Evolutionary conservation across 2,797 vertebrate genomes (phyloP).

Genomic region (Typhlichthys eigenmanni): DNA sequence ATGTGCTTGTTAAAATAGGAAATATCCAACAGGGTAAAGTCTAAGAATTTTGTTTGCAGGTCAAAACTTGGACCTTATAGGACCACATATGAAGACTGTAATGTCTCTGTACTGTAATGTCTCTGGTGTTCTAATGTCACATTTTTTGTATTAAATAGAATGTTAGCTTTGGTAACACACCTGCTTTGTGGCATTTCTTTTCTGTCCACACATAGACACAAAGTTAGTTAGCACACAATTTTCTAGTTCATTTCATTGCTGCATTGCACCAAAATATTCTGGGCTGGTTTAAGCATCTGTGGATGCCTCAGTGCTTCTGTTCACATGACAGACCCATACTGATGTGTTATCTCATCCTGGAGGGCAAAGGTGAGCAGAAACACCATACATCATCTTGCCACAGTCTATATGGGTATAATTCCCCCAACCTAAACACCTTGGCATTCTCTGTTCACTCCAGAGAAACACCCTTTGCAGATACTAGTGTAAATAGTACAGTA

Average conservation of each 20-base stretch:
- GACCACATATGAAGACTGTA: no score
- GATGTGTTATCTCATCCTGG: slow-evolving; percentile 64
- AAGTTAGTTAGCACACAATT: slow-evolving; percentile 55
- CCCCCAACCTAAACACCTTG: slow-evolving; percentile 24
- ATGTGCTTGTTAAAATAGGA: no score
- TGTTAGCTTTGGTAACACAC: no score
- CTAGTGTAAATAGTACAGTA: not conserved
- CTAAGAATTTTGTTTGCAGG: no score
- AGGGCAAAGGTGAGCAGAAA: slow-evolving; percentile 65
- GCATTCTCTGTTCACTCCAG: slow-evolving; percentile 9
- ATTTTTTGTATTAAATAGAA: no score
- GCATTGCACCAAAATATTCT: slow-evolving; percentile 70
- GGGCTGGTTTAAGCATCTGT: slow-evolving; percentile 28
- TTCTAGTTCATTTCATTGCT: slow-evolving; percentile 54
- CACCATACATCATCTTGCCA: slow-evolving; percentile 71
- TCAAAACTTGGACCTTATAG: no score
- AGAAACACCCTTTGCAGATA: slow-evolving; percentile 13
- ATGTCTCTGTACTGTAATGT: no score
- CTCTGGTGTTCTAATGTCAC: no score
- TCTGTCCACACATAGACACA: slow-evolving; percentile 12
- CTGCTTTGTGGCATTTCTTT: no score
- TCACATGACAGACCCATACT: slow-evolving; percentile 47
- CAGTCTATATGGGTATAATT: slow-evolving; percentile 23
- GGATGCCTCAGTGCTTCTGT: slow-evolving; percentile 23
- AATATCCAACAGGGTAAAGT: no score